These are phyloP conservation scores for Ciconia nigra DNA, from an alignment of 2,797 vertebrate genomes.

Conservation along the genomic window DNA sequence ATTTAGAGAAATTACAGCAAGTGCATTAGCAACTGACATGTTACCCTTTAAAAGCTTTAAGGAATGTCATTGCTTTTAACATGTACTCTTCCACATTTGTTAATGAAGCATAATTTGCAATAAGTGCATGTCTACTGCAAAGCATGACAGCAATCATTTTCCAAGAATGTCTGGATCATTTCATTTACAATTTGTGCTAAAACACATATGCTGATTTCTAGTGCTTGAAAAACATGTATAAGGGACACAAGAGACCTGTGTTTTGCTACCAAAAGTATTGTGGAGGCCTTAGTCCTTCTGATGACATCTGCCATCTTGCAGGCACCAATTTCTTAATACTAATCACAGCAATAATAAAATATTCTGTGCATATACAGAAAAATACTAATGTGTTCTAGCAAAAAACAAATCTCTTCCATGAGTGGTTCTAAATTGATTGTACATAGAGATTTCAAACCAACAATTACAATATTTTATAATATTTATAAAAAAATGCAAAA, in stretches of 20 bases:
- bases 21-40: background rate
- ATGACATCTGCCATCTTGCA: background rate
- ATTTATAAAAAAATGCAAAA: background rate
- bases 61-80: background rate
- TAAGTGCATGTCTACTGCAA: background rate
- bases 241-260: background rate
- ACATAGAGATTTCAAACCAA: background rate
- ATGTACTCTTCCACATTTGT: background rate
- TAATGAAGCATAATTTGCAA: constrained; percentile 17
- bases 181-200: background rate
- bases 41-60: constrained; percentile 9
- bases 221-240: background rate
- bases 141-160: background rate
- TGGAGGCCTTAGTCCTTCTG: background rate
- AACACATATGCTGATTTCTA: background rate
- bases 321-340: constrained; percentile 15
- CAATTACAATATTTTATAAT: background rate
- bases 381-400: background rate
- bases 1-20: background rate
- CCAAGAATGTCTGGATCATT: background rate
- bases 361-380: constrained; percentile 6
- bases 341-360: constrained; percentile 5
- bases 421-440: constrained; percentile 6
- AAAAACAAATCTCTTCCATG: background rate
- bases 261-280: background rate